Evolutionary conservation across 2,888 invertebrate genomes (phyloP).

Genomic region (Drosophila pegasa): DNA sequence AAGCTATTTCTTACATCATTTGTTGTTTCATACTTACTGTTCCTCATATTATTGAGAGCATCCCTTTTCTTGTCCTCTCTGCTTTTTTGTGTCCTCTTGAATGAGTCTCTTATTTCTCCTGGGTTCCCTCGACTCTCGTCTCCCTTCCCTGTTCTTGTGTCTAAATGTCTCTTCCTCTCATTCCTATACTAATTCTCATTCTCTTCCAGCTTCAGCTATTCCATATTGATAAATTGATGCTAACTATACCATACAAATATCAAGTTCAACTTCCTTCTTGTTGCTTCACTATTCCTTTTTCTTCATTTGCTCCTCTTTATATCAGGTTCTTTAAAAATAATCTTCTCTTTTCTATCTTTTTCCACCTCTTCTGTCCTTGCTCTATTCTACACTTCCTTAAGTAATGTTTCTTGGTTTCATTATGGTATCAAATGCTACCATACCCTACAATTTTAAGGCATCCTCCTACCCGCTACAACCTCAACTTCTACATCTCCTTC

Average conservation of each 20-base stretch:
- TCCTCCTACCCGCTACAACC: neutral
- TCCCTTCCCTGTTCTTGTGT: too few species aligned
- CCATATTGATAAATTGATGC: too few species aligned
- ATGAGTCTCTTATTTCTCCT: too few species aligned
- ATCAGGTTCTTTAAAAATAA: neutral
- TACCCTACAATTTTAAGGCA: neutral
- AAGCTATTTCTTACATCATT: neutral
- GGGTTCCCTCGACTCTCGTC: too few species aligned
- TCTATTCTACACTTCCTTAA: neutral
- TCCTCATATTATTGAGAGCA: neutral
- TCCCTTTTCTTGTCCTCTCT: neutral
- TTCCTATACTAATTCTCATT: too few species aligned
- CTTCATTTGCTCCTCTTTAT: neutral
- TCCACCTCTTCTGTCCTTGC: too few species aligned
- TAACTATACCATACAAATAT: too few species aligned
- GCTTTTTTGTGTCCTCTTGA: too few species aligned
- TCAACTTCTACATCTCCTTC: neutral
- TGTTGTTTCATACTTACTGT: neutral
- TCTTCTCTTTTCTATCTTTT: neutral
- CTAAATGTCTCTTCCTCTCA: too few species aligned
- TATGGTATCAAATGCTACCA: neutral
- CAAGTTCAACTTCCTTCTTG: too few species aligned
- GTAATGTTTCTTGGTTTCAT: neutral
- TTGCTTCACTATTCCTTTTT: too few species aligned
- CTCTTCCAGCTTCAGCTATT: too few species aligned